Evolutionary conservation across 2,113 vertebrate genomes (phyloP).

Genomic region (Solea solea): DNA sequence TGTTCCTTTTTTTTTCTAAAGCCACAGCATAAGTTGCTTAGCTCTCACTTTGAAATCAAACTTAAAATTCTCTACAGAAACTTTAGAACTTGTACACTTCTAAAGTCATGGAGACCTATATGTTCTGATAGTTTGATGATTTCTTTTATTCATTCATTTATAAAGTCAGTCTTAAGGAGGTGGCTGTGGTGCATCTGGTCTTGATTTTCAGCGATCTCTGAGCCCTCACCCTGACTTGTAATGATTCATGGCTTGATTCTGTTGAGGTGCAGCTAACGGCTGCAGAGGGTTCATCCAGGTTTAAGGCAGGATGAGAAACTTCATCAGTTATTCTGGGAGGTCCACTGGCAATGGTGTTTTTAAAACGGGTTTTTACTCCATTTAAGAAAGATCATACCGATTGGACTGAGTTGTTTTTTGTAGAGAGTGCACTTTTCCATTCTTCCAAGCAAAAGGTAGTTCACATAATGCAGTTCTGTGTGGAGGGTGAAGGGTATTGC

Average conservation of each 20-base stretch:
- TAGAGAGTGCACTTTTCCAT: constrained; percentile 2
- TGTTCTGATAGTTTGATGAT: not conserved
- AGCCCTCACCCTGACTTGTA: constrained; percentile 69
- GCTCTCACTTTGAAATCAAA: not conserved
- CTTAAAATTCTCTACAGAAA: not conserved
- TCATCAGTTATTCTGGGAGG: constrained; percentile 54
- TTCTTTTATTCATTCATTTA: constrained; percentile 33
- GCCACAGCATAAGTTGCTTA: not conserved
- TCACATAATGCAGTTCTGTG: not conserved
- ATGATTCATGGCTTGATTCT: constrained; percentile 72
- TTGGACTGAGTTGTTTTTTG: constrained; percentile 4
- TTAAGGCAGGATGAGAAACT: constrained; percentile 63
- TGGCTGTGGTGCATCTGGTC: constrained; percentile 69
- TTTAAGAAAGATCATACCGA: constrained; percentile 19
- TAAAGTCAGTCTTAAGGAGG: constrained; percentile 49
- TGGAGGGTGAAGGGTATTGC: constrained; percentile 18
- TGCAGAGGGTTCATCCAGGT: constrained; percentile 75
- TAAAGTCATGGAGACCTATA: not conserved
- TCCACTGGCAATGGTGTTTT: constrained; percentile 26
- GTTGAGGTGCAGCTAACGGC: constrained; percentile 65
- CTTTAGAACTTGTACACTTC: not conserved
- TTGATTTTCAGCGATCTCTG: constrained; percentile 69
- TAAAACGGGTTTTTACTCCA: not conserved
- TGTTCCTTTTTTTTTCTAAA: not conserved
- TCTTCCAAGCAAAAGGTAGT: constrained; percentile 7